Conservation (phyloP, 2,113 vertebrate genomes). For the Dicrurus megarhynchus region DNA sequence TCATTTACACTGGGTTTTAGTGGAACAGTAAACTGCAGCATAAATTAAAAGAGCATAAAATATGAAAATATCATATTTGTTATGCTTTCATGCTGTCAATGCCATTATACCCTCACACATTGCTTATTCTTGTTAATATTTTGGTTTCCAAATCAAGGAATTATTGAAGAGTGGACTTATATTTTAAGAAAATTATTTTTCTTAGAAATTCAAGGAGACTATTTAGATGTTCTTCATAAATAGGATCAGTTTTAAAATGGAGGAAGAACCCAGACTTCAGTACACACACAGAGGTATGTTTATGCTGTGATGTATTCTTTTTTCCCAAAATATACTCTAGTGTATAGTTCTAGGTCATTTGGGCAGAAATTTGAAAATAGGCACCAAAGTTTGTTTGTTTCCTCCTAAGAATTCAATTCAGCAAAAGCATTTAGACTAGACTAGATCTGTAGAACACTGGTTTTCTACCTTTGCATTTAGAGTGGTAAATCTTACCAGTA, state of each 20-base stretch:
- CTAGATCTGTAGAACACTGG: not conserved
- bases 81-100: not conserved
- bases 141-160: not conserved
- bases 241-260: not conserved
- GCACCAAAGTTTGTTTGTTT: not conserved
- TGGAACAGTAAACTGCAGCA: not conserved
- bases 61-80: not conserved
- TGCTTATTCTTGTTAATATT: not conserved
- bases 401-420: not conserved
- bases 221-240: not conserved
- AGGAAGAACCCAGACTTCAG: not conserved
- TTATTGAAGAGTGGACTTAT: not conserved
- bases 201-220: not conserved
- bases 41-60: not conserved
- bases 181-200: not conserved
- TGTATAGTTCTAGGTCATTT: not conserved
- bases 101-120: not conserved
- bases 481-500: not conserved
- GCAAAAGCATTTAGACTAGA: not conserved
- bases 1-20: not conserved
- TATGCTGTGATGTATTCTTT: not conserved
- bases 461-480: not conserved
- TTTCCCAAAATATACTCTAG: not conserved
- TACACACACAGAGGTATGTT: not conserved
- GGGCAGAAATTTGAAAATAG: not conserved